Evolutionary conservation across 2,113 vertebrate species (phyloP).

Genomic region (Rynchops niger): DNA sequence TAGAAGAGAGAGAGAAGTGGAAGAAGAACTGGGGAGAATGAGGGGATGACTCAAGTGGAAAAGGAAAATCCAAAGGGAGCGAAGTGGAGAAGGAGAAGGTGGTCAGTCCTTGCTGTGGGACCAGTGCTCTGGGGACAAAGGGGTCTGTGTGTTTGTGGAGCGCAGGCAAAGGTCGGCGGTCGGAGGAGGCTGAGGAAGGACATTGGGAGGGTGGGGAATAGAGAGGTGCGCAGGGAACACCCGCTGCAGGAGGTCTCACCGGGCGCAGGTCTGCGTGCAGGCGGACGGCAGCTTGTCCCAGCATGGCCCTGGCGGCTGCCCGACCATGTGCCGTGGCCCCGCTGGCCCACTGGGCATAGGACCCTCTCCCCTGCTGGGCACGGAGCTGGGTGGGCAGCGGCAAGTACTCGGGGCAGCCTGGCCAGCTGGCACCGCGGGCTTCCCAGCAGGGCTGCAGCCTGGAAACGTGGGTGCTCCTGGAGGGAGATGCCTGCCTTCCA

Average conservation of each 20-base stretch:
- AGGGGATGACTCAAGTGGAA: not conserved
- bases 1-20: not conserved
- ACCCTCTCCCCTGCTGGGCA: not conserved
- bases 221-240: not conserved
- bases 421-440: not conserved
- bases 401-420: rapidly evolving
- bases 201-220: not conserved
- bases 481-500: not conserved
- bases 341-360: not conserved
- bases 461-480: not conserved
- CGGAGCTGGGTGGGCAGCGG: no score
- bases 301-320: not conserved
- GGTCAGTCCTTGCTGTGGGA: no score
- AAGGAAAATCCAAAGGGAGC: not conserved
- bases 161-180: no score
- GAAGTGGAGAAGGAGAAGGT: not conserved
- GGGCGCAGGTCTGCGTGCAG: not conserved
- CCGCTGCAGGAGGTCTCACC: not conserved
- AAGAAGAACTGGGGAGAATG: not conserved
- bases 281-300: not conserved
- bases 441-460: not conserved
- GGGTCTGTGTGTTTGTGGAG: not conserved
- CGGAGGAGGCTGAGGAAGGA: not conserved
- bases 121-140: not conserved
- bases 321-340: not conserved